Evolutionary conservation across 2,113 vertebrate species (phyloP).

Genomic region (Spea multiplicata): DNA sequence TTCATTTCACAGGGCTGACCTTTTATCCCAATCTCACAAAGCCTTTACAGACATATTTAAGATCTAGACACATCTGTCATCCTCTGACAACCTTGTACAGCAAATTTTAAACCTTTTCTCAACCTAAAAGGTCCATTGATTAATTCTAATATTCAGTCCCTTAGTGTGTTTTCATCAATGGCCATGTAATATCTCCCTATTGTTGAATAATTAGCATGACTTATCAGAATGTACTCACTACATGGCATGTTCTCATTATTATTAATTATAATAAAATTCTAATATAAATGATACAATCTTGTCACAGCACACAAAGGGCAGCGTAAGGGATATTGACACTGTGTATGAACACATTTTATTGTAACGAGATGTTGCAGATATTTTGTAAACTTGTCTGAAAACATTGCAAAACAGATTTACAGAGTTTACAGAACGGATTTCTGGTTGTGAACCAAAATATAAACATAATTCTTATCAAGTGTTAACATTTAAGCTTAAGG

Average conservation of each 20-base stretch:
- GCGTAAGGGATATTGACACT: too few species aligned
- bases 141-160: conserved; percentile 7
- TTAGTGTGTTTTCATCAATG: conserved; percentile 11
- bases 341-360: too few species aligned
- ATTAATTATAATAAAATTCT: too few species aligned
- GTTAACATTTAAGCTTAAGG: too few species aligned
- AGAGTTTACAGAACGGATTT: too few species aligned
- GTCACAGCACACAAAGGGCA: too few species aligned
- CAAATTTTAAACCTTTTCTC: neutral
- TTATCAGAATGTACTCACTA: conserved; percentile 30
- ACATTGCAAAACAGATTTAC: too few species aligned
- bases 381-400: too few species aligned
- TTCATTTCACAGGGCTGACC: conserved; percentile 46
- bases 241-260: conserved; percentile 7
- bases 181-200: conserved; percentile 6
- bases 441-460: too few species aligned
- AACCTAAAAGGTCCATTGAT: neutral
- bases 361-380: too few species aligned
- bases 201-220: neutral
- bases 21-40: conserved; percentile 37
- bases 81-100: conserved; percentile 10
- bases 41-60: conserved; percentile 41
- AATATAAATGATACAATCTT: too few species aligned
- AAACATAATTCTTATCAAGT: too few species aligned
- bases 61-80: conserved; percentile 40